Percentiles rank a stretch among this genome's conserved stretches.
Evolutionary conservation across 2,888 invertebrate genomes (phyloP).

Genomic region (Allophyes oxyacanthae): DNA sequence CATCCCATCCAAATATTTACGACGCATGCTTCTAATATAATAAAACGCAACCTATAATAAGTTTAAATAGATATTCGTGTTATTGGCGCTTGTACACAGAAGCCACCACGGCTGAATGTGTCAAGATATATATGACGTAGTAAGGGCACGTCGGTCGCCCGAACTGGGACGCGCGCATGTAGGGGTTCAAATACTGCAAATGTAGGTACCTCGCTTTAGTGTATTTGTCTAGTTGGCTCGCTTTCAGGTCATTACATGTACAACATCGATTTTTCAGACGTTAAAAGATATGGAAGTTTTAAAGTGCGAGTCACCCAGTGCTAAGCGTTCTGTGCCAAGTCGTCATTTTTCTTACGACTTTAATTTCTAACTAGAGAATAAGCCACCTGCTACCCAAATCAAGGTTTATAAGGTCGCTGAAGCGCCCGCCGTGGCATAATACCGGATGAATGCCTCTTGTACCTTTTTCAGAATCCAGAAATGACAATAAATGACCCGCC

Average conservation of each 20-base stretch:
- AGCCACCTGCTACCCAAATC: conserved; percentile 8
- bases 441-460: conserved; percentile 48
- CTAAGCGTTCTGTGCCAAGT: conserved; percentile 11
- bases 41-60: conserved; percentile 9
- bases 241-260: conserved; percentile 52
- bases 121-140: conserved; percentile 36
- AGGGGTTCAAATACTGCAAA: conserved; percentile 32
- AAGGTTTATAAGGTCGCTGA: conserved; percentile 13
- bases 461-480: conserved; percentile 37
- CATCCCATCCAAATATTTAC: conserved; percentile 16
- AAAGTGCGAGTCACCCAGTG: conserved; percentile 15
- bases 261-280: conserved; percentile 42
- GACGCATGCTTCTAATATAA: conserved; percentile 8
- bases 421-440: conserved; percentile 26
- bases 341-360: conserved; percentile 10
- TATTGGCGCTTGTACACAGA: conserved; percentile 17
- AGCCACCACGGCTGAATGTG: conserved; percentile 12
- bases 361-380: conserved; percentile 9
- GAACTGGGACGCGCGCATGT: conserved; percentile 23
- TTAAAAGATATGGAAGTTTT: conserved; percentile 28
- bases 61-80: conserved; percentile 6
- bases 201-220: conserved; percentile 22
- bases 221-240: conserved; percentile 53
- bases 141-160: conserved; percentile 20
- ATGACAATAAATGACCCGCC: conserved; percentile 40